Conservation (phyloP, 2,888 invertebrate species). For the Dexiosoma caninum region DNA sequence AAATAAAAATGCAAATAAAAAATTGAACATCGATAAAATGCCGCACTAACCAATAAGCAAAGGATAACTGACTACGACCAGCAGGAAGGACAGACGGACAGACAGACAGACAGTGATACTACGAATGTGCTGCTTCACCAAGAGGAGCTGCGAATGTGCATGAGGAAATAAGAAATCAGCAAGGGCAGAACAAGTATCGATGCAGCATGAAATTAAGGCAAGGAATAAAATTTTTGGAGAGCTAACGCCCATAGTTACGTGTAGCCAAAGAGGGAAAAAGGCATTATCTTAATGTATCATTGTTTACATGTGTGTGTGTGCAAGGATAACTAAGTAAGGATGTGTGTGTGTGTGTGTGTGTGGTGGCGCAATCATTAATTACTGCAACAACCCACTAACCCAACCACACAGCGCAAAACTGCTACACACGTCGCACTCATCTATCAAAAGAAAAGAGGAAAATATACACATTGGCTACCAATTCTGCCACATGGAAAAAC, state of each 20-base stretch:
- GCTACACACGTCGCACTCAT: background rate
- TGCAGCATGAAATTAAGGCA: slow-evolving; percentile 57
- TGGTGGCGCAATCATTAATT: slow-evolving; percentile 61
- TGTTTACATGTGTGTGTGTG: background rate
- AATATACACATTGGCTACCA: slow-evolving; percentile 39
- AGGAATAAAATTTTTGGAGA: slow-evolving; percentile 21
- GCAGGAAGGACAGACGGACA: no score
- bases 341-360: background rate
- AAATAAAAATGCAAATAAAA: background rate
- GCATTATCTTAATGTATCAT: background rate
- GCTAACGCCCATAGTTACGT: slow-evolving; percentile 64
- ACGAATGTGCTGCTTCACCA: slow-evolving; percentile 4
- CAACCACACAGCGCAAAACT: background rate
- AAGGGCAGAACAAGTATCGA: slow-evolving; percentile 49
- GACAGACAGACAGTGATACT: slow-evolving; percentile 35
- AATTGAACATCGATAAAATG: slow-evolving; percentile 65
- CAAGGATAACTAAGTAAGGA: background rate
- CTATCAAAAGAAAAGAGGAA: background rate
- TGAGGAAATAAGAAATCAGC: slow-evolving; percentile 55
- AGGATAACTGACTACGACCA: slow-evolving; percentile 60
- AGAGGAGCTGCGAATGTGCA: slow-evolving; percentile 50
- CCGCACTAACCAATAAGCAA: slow-evolving; percentile 67
- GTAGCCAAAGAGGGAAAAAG: slow-evolving; percentile 7
- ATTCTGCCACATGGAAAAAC: slow-evolving; percentile 6
- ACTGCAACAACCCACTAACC: slow-evolving; percentile 58